These are phyloP conservation scores for Coleophora deauratella DNA, from an alignment of 2,888 invertebrate species.

Conservation along the genomic window DNA sequence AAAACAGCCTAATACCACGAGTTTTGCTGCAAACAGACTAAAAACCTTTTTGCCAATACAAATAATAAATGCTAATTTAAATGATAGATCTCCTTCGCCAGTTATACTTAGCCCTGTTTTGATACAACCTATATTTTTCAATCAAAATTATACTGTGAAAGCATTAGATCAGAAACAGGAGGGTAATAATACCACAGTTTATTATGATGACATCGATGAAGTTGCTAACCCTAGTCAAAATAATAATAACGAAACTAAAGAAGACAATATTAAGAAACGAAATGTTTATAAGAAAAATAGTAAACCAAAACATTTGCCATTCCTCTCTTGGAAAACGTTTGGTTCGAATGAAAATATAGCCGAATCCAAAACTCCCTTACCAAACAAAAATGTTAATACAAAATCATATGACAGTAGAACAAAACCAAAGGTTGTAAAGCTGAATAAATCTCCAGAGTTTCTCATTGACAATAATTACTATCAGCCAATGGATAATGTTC, in stretches of 20 bases:
- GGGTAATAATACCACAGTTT: slow-evolving; percentile 40
- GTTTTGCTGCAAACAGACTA: slow-evolving; percentile 22
- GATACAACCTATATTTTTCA: slow-evolving; percentile 45
- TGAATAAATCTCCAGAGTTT: slow-evolving; percentile 49
- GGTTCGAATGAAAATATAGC: slow-evolving; percentile 33
- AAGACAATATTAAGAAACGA: slow-evolving; percentile 27
- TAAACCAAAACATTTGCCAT: slow-evolving; percentile 42
- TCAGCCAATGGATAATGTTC: slow-evolving; percentile 53
- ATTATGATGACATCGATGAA: slow-evolving; percentile 58
- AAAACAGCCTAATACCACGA: not conserved
- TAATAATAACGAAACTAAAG: slow-evolving; percentile 10
- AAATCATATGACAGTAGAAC: slow-evolving; percentile 21
- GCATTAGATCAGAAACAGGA: slow-evolving; percentile 15
- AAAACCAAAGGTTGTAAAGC: slow-evolving; percentile 33
- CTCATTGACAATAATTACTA: slow-evolving; percentile 57
- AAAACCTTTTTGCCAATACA: slow-evolving; percentile 47
- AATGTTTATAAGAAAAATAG: slow-evolving; percentile 46
- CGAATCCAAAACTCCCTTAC: slow-evolving; percentile 27
- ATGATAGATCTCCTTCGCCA: slow-evolving; percentile 34
- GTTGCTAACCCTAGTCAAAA: slow-evolving; percentile 28
- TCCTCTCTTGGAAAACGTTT: slow-evolving; percentile 38
- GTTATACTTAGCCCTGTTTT: slow-evolving; percentile 57
- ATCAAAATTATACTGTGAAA: not conserved
- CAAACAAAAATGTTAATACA: slow-evolving; percentile 18
- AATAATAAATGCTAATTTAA: slow-evolving; percentile 28